Base-by-base conservation (phyloP, 2,888 invertebrate genomes). In the Blera fallax region DNA sequence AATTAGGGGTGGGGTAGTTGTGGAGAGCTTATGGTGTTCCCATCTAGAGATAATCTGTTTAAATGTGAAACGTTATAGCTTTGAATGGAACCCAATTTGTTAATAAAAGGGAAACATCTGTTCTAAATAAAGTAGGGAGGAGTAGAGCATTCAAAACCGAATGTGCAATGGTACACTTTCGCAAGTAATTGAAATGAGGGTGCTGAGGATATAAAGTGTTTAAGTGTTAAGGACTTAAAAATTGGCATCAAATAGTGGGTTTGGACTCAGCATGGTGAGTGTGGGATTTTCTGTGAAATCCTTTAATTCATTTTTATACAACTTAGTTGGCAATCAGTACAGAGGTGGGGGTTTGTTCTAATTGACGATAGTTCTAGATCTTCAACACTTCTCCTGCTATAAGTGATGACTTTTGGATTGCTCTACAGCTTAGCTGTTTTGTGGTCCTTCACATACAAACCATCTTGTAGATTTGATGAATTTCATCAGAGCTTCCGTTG, bases 21-120 rank as follows among this genome's bases (percentile, higher is more conserved):
- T 62, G 32, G 37, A 64, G 6, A 34, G 70, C 18, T 70, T 16
- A 48, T 29, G 40, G 14, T 45, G 43, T 54, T 52, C 40, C 64
- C 43, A 73, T 45, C 34, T 52, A 48, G 40, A 60, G 67, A 48
- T 54, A 74, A 74, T 81, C 29, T 74, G 52, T 74, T 50, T 40
- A 40, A 40, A 62, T 52, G 72, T 10, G 32, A 72, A 70, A 48
- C 24, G 45, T 11, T 21, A 27, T 43, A 45, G 43, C 27, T 74
- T 34, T 32, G 64, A 52, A 60, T 62, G 4, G 27, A 43, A 18
- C 8, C 4, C 0, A 43, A 54, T 32, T 45, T 45, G 24, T 52
- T 32, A 62, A 24, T 7, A 29, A 37, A 29, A 7, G 8, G 7
- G 32, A 18, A 54, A 16, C 56, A 62, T 64, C 45, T 70, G 62